Percentiles rank a stretch among this genome's conserved stretches.
These are phyloP conservation scores for Lates japonicus DNA, from an alignment of 2,797 vertebrate species.

Conservation along the genomic window DNA sequence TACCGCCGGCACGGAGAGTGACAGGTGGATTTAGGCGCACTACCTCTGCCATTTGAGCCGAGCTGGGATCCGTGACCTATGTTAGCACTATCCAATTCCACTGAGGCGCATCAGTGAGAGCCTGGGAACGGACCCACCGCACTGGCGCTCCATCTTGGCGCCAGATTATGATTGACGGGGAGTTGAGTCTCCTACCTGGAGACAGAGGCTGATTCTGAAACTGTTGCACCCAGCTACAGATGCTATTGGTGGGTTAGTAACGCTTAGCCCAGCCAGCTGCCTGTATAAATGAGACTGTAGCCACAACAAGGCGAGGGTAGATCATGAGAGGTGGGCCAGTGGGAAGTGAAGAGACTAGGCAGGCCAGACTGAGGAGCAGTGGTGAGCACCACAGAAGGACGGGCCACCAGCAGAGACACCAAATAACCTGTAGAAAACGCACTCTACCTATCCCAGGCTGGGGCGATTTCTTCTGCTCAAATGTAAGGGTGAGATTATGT, in stretches of 20 bases:
- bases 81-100: slow-evolving; percentile 95
- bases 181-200: slow-evolving; percentile 96
- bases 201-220: slow-evolving; percentile 91
- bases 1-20: slow-evolving; percentile 92
- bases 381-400: slow-evolving; percentile 70
- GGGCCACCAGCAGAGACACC: slow-evolving; percentile 87
- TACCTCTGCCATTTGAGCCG: slow-evolving; percentile 92
- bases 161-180: slow-evolving; percentile 96
- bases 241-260: slow-evolving; percentile 39
- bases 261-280: slow-evolving; percentile 64
- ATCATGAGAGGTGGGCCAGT: slow-evolving; percentile 70
- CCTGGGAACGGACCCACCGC: slow-evolving; percentile 92
- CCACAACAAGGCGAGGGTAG: slow-evolving; percentile 52
- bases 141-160: slow-evolving; percentile 93
- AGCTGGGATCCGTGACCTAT: slow-evolving; percentile 93
- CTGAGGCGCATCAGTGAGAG: slow-evolving; percentile 93
- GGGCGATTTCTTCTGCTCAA: slow-evolving; percentile 96
- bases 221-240: slow-evolving; percentile 72
- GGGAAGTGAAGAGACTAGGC: slow-evolving; percentile 72
- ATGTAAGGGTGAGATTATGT: slow-evolving; percentile 91
- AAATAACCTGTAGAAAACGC: slow-evolving; percentile 92
- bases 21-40: slow-evolving; percentile 94
- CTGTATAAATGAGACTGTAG: slow-evolving; percentile 68
- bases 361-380: slow-evolving; percentile 74
- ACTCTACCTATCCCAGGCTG: slow-evolving; percentile 92